Percentiles rank a stretch among this genome's conserved stretches.
Evolutionary conservation across 2,113 vertebrate species (phyloP).

Genomic region (Grus americana): DNA sequence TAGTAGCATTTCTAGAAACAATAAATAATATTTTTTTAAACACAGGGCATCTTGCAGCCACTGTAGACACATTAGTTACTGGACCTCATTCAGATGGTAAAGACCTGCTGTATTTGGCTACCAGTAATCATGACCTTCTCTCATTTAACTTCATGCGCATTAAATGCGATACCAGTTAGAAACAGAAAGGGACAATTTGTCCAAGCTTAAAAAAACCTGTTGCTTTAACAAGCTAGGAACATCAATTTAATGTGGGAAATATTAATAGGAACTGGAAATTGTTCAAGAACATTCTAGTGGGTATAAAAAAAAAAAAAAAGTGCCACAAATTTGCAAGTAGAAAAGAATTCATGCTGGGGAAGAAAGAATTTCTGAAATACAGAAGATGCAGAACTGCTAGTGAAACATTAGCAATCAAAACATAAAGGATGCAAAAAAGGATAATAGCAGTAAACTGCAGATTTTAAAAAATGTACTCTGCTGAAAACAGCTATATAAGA

Average conservation of each 20-base stretch:
- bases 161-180: not conserved
- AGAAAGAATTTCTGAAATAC: not conserved
- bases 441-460: not conserved
- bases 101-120: not conserved
- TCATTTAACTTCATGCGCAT: not conserved
- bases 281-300: slow-evolving; percentile 57
- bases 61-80: not conserved
- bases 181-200: slow-evolving; percentile 41
- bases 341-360: not conserved
- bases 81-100: not conserved
- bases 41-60: not conserved
- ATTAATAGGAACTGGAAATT: slow-evolving; percentile 63
- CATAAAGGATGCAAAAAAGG: not conserved
- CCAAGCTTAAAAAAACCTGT: not conserved
- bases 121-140: not conserved
- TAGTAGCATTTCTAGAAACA: not conserved
- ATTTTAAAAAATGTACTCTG: not conserved
- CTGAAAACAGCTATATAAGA: not conserved
- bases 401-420: not conserved
- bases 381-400: not conserved
- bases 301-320: not conserved
- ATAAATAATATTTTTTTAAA: not conserved
- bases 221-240: slow-evolving; percentile 6
- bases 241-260: slow-evolving; percentile 50
- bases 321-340: not conserved